Base-by-base conservation (phyloP, 2,113 vertebrate genomes). In the Oxyruncus cristatus region DNA sequence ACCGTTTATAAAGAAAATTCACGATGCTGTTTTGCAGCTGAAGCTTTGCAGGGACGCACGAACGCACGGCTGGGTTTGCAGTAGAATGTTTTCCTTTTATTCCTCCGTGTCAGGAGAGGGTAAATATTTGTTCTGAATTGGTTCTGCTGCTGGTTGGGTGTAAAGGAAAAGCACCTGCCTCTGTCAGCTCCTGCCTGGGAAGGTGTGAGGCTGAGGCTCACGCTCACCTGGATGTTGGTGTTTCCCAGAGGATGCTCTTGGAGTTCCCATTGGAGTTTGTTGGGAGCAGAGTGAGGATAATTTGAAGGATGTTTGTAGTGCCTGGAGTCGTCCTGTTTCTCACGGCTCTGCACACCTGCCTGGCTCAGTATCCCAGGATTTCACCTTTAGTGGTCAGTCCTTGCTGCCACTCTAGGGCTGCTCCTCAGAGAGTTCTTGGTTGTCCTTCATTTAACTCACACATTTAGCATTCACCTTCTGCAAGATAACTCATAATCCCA, bases 111-210 rank as follows among this genome's bases (percentile, higher is more conserved):
- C 39, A n/a, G 89, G 75, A 42, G 11, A 86, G 89, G 50, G 88
- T 68, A 66, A 96, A 91, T 91, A 77, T 62, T 88, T 91, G 70
- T 46, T 85, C 74, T 46, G 90, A 61, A 23, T 55, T 14, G 75
- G 16, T 85, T 76, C 24, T 80, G 91, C 72, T 62, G 82, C 82
- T 63, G 93, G n/a, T 55, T 53, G 56, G 94, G 24, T 77, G 81
- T 6, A 3, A 58, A 56, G 70, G 65, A 28, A 67, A 62, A 58
- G 62, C 56, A 6, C 3, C 19, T 12, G 53, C 42, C 41, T 14
- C 68, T 72, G n/a, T 18, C 55, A 9, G 35, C 68, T 39, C 14
- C 23, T 15, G 83, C 62, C 14, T 7, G 84, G 53, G 24, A 5
- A 65, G 52, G 76, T 12, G 56, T 8, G 67, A 47, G 70, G 67